phyloP scores from a whole-genome alignment of 30 jellyfish, hydroid and myxozoan genomes.

The Aurelia coerulea region DNA sequence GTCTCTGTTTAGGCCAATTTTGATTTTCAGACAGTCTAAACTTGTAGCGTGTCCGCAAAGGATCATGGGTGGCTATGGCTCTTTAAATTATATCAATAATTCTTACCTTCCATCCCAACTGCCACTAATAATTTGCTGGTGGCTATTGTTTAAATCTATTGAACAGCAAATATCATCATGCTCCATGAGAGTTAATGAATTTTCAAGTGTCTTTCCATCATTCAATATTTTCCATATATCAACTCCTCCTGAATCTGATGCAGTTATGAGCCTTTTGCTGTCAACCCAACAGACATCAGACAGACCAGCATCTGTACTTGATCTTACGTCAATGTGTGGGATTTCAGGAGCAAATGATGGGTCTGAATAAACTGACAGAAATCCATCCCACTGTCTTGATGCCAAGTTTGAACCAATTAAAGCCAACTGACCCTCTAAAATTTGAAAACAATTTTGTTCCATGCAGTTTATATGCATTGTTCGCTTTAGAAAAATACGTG shows the following conservation, averaged over 20 bases:
- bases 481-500: too few species aligned
- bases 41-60: too few species aligned
- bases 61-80: too few species aligned
- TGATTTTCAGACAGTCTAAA: too few species aligned
- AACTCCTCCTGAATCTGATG: constrained; percentile 83
- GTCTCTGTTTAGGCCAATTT: too few species aligned
- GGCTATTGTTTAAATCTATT: constrained; percentile 49
- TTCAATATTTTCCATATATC: constrained; percentile 58
- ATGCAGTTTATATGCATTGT: too few species aligned
- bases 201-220: constrained; percentile 61
- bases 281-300: constrained; percentile 83
- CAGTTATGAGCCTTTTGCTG: constrained; percentile 32
- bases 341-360: constrained; percentile 81
- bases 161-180: constrained; percentile 92
- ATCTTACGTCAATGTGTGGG: constrained; percentile 77
- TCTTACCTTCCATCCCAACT: constrained; percentile 88
- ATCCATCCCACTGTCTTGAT: constrained; percentile 92
- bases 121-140: constrained; percentile 83
- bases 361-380: constrained; percentile 72
- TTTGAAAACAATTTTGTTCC: background rate
- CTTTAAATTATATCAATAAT: too few species aligned
- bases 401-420: constrained; percentile 84
- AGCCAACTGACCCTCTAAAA: constrained; percentile 83
- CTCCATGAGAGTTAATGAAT: constrained; percentile 54
- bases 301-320: constrained; percentile 83